Evolutionary conservation across 2,113 vertebrate species (phyloP).

Genomic region (Alces alces): DNA sequence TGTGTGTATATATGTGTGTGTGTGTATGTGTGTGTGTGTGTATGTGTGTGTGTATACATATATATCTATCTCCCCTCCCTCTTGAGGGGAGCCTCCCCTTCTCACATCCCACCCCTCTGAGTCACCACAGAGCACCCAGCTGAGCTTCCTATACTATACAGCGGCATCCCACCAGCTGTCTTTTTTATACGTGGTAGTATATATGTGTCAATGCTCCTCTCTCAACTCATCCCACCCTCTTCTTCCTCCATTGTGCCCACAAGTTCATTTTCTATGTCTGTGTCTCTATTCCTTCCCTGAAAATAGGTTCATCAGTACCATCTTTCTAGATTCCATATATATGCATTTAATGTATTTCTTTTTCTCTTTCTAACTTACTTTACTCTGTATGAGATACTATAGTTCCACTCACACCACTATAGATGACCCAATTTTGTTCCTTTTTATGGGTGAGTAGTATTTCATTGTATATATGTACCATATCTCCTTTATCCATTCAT

Average conservation of each 20-base stretch:
- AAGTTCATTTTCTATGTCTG: background rate
- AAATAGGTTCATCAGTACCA: background rate
- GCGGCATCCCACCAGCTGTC: background rate
- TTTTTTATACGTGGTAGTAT: background rate
- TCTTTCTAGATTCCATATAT: background rate
- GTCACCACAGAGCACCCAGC: background rate
- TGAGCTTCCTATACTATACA: background rate
- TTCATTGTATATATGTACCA: background rate
- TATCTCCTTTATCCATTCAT: background rate
- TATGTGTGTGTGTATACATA: background rate
- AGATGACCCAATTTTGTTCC: background rate
- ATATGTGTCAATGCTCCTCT: background rate
- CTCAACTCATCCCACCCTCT: background rate
- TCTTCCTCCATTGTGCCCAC: background rate
- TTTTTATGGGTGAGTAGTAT: background rate
- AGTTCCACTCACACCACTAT: background rate
- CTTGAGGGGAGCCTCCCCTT: background rate
- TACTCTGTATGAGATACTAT: background rate
- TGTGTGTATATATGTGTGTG: too few relatives aligned
- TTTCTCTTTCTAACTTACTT: background rate
- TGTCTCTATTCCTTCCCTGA: background rate
- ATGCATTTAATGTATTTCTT: background rate
- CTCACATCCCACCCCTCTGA: background rate
- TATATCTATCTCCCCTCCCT: background rate
- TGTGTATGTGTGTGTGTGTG: fast-evolving